Evolutionary conservation across 2,113 vertebrate genomes (phyloP).

Genomic region (Agelaius phoeniceus): DNA sequence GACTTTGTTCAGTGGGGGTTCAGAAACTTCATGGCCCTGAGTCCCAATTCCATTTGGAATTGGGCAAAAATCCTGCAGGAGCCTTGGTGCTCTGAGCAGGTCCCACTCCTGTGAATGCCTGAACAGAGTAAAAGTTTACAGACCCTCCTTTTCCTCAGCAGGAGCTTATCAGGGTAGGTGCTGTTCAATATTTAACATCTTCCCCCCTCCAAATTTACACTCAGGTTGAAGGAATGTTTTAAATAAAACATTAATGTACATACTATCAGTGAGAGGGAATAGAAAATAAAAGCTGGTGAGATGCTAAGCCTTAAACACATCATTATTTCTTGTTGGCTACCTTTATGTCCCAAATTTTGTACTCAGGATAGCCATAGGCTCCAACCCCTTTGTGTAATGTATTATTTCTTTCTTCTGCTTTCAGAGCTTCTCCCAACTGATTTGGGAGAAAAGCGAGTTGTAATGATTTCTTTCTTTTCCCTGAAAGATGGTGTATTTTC

Average conservation of each 20-base stretch:
- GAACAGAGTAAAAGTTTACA: background rate
- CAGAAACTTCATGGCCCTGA: background rate
- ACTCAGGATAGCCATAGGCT: background rate
- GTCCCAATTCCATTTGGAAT: background rate
- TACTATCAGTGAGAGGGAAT: background rate
- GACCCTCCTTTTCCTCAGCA: background rate
- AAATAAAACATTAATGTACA: slow-evolving; percentile 21
- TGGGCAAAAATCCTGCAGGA: background rate
- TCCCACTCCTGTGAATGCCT: background rate
- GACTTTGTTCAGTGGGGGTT: background rate
- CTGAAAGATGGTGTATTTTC: background rate
- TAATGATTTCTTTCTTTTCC: background rate
- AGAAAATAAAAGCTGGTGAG: background rate
- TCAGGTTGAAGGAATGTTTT: background rate
- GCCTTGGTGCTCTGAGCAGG: background rate
- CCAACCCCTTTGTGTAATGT: slow-evolving; percentile 22
- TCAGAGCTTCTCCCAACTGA: background rate
- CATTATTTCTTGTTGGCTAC: background rate
- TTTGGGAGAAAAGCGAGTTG: background rate
- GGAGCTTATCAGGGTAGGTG: background rate
- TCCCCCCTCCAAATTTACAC: background rate
- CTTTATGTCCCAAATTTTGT: background rate
- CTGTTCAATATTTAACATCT: slow-evolving; percentile 1
- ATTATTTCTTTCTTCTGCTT: background rate
- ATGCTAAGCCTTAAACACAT: slow-evolving; percentile 11